Base-by-base conservation (phyloP, 2,888 invertebrate species). In the Chymomyza fuscimana region DNA sequence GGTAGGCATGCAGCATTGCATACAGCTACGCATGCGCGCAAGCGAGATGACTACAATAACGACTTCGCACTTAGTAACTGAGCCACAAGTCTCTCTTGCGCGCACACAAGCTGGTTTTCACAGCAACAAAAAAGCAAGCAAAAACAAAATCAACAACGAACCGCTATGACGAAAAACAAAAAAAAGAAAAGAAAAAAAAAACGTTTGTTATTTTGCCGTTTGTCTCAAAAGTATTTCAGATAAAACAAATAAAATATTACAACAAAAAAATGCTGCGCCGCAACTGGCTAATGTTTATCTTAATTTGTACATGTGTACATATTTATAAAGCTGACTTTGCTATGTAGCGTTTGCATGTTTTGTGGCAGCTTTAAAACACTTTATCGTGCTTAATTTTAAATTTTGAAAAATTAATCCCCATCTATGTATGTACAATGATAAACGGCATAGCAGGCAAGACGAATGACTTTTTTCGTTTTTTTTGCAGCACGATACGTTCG, bases 21-120 rank as follows among this genome's bases (percentile, higher is more conserved):
- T 60, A 25, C 32, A 40, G 83, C 63, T 25, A 58, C 87, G 85
- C 88, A 85, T 87, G 87, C 79, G 85, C 83, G 73, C 65, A 65
- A 85, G 59, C 63, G 87, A 69, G 85, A 87, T 54, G 72, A 74
- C 81, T 61, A 69, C 76, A 79, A 65, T 78, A 62, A 46, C 40
- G 12, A 46, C 12, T 12, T 46, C 40, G 40, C 40, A 46, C 40
- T 46, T 46, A 12, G 40, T 12, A 46, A 46, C 40, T 46, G 40
- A 46, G 40, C 40, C 12, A 46, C 40, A 46, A 46, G 40, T 46
- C 40, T 46, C 40, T 10, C 40, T 46, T 12, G 40, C 40, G 40
- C 40, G 12, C 40, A 46, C 40, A 46, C 73, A 79, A 81, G 81
- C 83, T 78, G 74, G 79, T 82, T 81, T 80, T 83, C 54, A 51